These are phyloP conservation scores for Halotydeus destructor DNA, from an alignment of 1,140 invertebrate species.

Conservation along the genomic window DNA sequence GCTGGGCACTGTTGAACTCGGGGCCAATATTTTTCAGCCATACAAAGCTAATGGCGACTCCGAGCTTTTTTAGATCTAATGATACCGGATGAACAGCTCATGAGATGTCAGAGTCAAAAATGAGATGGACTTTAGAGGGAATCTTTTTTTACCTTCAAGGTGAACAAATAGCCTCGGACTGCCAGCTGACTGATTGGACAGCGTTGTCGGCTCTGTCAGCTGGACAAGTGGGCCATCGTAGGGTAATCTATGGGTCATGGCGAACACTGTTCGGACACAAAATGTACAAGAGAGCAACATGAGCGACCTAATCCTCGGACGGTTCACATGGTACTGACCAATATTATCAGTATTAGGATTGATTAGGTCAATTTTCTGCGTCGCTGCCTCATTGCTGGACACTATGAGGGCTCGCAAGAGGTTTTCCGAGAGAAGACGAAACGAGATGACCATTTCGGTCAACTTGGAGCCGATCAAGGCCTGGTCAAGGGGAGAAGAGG, in stretches of 20 bases:
- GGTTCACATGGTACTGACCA: conserved; percentile 5
- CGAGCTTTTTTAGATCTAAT: conserved; percentile 9
- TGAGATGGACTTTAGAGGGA: neutral
- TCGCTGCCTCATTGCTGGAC: conserved; percentile 7
- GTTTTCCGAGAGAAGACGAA: conserved; percentile 4
- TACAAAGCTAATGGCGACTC: conserved; percentile 5
- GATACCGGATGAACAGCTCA: neutral
- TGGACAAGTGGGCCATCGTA: neutral
- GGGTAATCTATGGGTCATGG: neutral
- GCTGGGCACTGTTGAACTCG: neutral
- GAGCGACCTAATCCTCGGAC: neutral
- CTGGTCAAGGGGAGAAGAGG: neutral
- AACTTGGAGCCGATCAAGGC: conserved; percentile 2
- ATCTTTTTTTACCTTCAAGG: conserved; percentile 2
- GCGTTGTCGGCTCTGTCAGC: too few relatives aligned
- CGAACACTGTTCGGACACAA: neutral
- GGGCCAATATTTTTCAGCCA: conserved; percentile 4
- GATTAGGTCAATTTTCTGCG: conserved; percentile 2
- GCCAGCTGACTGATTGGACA: too few relatives aligned
- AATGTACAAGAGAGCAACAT: neutral
- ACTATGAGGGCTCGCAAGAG: conserved; percentile 10
- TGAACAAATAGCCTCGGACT: neutral
- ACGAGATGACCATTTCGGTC: conserved; percentile 2
- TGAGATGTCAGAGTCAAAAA: neutral
- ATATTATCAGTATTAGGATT: conserved; percentile 4